Evolutionary conservation across 2,113 vertebrate species (phyloP).

Genomic region (Dipodomys spectabilis): DNA sequence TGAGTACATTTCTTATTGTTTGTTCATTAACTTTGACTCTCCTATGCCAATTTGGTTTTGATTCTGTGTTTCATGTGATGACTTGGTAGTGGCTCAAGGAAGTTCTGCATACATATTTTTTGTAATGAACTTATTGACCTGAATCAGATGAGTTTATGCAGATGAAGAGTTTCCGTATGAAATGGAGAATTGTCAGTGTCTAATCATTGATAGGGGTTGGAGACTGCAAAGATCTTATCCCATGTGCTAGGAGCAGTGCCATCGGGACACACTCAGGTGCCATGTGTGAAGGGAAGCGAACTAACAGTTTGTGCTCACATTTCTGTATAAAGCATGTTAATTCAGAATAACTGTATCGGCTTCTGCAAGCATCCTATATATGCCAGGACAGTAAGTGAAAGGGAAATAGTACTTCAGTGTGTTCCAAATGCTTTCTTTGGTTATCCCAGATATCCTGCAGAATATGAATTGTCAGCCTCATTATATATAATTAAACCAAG

Average conservation of each 20-base stretch:
- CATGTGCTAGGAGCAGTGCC: no score
- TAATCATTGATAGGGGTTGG: neutral
- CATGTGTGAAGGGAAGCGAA: neutral
- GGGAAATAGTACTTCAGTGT: neutral
- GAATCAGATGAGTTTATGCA: neutral
- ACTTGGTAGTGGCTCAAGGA: neutral
- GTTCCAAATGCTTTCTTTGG: neutral
- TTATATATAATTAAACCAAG: slow-evolving; percentile 1
- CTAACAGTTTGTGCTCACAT: neutral
- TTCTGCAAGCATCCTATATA: slow-evolving; percentile 10
- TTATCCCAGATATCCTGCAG: neutral
- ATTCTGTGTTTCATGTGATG: neutral
- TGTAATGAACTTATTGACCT: neutral
- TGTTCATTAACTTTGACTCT: neutral
- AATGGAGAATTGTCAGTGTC: neutral
- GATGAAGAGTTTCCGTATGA: neutral
- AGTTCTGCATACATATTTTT: neutral
- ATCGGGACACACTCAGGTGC: rapidly evolving
- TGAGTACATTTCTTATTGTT: neutral
- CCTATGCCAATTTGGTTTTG: neutral
- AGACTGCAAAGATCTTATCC: neutral
- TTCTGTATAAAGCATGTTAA: neutral
- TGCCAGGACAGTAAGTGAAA: neutral
- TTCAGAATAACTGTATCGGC: slow-evolving; percentile 46
- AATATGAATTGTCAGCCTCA: neutral